Percentiles rank a stretch among this genome's conserved stretches.
These are phyloP conservation scores for Aphrophora alni DNA, from an alignment of 2,888 invertebrate species.

Conservation along the genomic window DNA sequence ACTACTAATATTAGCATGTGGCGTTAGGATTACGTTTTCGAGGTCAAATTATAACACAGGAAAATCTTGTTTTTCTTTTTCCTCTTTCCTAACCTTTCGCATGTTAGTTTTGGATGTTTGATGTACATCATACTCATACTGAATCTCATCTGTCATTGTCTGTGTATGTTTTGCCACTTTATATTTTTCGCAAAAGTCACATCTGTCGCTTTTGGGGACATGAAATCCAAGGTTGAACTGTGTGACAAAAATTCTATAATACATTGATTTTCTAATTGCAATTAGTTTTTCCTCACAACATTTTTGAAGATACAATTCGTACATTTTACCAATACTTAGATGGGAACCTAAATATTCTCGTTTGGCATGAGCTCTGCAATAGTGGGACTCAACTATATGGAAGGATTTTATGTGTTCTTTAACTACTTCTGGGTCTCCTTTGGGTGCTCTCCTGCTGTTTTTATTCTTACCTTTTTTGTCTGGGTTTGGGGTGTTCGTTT, in stretches of 20 bases:
- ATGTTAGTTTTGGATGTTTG: constrained; percentile 16
- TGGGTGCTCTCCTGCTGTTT: constrained; percentile 24
- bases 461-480: constrained; percentile 23
- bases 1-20: no score
- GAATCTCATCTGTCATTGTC: constrained; percentile 17
- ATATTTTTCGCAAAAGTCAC: constrained; percentile 31
- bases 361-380: constrained; percentile 31
- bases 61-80: no score
- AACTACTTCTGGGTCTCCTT: constrained; percentile 17
- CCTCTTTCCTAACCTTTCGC: constrained; percentile 18
- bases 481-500: constrained; percentile 28
- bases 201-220: constrained; percentile 25
- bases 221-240: constrained; percentile 26
- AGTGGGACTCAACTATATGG: constrained; percentile 29
- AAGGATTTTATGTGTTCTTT: constrained; percentile 31
- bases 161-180: constrained; percentile 24
- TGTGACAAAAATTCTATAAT: constrained; percentile 27
- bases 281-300: constrained; percentile 16
- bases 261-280: constrained; percentile 28
- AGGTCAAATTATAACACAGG: no score
- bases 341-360: constrained; percentile 28
- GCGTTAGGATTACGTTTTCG: no score
- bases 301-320: constrained; percentile 29
- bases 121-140: constrained; percentile 18
- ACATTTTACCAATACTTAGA: constrained; percentile 32